Evolutionary conservation across 2,888 invertebrate genomes (phyloP), one percentile per base, ranked within the genome.

Genomic region (Troilus luridus): DNA sequence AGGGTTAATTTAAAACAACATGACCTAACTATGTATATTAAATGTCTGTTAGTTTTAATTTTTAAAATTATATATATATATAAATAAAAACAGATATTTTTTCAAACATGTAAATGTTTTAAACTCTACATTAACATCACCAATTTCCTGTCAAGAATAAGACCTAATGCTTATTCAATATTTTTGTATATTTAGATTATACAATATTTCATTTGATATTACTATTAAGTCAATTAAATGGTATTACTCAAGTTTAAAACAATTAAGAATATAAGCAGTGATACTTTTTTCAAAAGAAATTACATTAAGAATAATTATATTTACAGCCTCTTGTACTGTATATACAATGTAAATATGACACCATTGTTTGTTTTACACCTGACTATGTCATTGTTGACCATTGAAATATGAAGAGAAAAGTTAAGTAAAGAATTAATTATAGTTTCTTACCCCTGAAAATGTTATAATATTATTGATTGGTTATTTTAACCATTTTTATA

Each of bases 301-400:
- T 64, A 88, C 88, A 81, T 88, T 88, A 88, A 88, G 64, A 88
- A 88, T 91, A 59, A 88, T 58, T 91, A 91, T 91, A 92, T 91
- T 92, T 92, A 91, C 92, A 91, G 92, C 92, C 92, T 92, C 92
- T 92, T 92, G 92, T 92, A 92, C 91, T 92, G 92, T 92, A 92
- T 92, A 92, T 92, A 92, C 92, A 92, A 92, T 93, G 93, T 93
- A 93, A 92, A 93, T 93, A 93, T 92, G 92, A 93, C 93, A 93
- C 92, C 92, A 93, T 92, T 90, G 91, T 92, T 92, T 92, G 92
- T 92, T 92, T 92, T 92, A 92, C 92, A 92, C 92, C 92, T 91
- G 91, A 91, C 91, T 92, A 92, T 92, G 92, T 92, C 92, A 92
- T 92, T 93, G 93, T 93, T 93, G 93, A 92, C 92, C 92, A 92